Conservation (phyloP, 2,888 invertebrate species). For the Hemaris fuciformis region DNA sequence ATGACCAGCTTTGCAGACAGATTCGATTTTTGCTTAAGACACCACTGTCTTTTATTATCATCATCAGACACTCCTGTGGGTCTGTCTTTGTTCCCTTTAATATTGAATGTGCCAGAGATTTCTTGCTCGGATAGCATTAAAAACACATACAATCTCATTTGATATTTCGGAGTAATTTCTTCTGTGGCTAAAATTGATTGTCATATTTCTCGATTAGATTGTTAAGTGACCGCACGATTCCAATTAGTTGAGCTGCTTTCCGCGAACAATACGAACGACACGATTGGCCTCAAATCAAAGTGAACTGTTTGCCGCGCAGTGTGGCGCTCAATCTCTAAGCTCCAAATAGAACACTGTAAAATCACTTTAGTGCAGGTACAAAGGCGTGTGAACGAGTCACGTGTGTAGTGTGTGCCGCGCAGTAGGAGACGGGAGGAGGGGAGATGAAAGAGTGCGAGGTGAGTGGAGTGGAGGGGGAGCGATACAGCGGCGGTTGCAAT, state of each 20-base stretch:
- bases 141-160: too few relatives aligned
- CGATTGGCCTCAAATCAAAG: not conserved
- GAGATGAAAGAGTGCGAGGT: not conserved
- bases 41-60: too few relatives aligned
- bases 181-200: too few relatives aligned
- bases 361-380: not conserved
- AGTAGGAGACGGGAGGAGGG: not conserved
- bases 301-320: not conserved
- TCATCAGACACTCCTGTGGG: too few relatives aligned
- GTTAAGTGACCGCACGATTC: not conserved
- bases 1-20: too few relatives aligned
- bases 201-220: too few relatives aligned
- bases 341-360: not conserved
- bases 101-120: too few relatives aligned
- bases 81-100: too few relatives aligned
- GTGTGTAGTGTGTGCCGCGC: not conserved
- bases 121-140: too few relatives aligned
- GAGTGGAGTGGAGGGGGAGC: not conserved
- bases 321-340: not conserved
- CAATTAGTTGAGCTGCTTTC: not conserved
- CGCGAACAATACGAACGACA: not conserved
- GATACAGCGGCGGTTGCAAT: not conserved
- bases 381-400: not conserved
- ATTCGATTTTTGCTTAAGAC: too few relatives aligned
- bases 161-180: too few relatives aligned